A percentile compares a stretch with the other conserved stretches of the same genome.
phyloP scores from a whole-genome alignment of 2,888 invertebrate species.

The Polylopha cassiicola region DNA sequence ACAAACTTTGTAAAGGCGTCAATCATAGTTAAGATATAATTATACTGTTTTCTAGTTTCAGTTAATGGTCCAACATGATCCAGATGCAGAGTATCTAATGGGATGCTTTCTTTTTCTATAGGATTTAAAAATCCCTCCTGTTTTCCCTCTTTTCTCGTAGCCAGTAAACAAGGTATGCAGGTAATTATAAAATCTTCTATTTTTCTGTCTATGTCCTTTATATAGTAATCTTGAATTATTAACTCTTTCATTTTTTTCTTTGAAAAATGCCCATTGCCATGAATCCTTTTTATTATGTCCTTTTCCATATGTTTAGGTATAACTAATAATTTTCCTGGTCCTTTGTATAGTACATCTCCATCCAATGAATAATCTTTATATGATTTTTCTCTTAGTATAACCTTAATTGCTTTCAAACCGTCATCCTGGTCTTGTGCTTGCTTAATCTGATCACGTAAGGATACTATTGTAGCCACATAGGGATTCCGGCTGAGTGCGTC shows the following conservation, averaged over 20 bases:
- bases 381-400: background rate
- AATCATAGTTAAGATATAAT: slow-evolving; percentile 33
- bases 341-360: slow-evolving; percentile 17
- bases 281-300: slow-evolving; percentile 36
- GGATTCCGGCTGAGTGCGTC: slow-evolving; percentile 10
- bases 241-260: slow-evolving; percentile 29
- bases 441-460: background rate
- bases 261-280: slow-evolving; percentile 42
- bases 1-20: slow-evolving; percentile 35
- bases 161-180: slow-evolving; percentile 21
- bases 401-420: slow-evolving; percentile 1
- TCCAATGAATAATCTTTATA: slow-evolving; percentile 21
- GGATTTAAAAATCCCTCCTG: slow-evolving; percentile 33
- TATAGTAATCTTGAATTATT: slow-evolving; percentile 31
- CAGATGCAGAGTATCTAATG: slow-evolving; percentile 33
- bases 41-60: slow-evolving; percentile 32
- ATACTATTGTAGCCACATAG: background rate
- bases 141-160: slow-evolving; percentile 28
- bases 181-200: slow-evolving; percentile 8
- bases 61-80: slow-evolving; percentile 39
- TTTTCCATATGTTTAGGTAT: slow-evolving; percentile 37
- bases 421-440: slow-evolving; percentile 4
- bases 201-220: slow-evolving; percentile 22
- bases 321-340: slow-evolving; percentile 20
- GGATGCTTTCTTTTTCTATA: slow-evolving; percentile 33